Evolutionary conservation across 2,888 invertebrate species (phyloP), one percentile per base, ranked within the genome.

Genomic region (Rugalucina vietnamica): DNA sequence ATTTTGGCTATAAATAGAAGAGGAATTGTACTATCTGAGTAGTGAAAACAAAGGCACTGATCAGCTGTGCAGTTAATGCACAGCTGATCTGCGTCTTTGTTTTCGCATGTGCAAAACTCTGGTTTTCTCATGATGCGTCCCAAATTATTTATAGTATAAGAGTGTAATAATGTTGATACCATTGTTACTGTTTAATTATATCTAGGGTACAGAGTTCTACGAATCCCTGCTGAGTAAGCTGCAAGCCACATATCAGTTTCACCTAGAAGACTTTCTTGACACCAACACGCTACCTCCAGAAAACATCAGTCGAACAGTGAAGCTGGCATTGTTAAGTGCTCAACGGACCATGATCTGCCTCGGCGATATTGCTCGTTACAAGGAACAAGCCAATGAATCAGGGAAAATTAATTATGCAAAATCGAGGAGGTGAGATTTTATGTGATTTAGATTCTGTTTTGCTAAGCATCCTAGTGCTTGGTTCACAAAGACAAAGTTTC

Each of bases 311-410:
- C 96, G 88, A 95, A 96, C 49, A 96, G 96, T 27, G 96, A 97
- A 95, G 96, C 97, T 98, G 88, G 98, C 98, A 1, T 96, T 98
- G 94, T 96, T 98, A 90, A 97, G 97, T 81, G 97, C 97, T 2
- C 99, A 99, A 95, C 98, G 98, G 91, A 96, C 98, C 88, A 97
- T 97, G 91, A 96, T 99, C 74, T 98, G 97, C 93, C 96, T 99
- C 91, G 99, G 99, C 0, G 99, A 99, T 95, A 96, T 99, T 91
- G 97, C 97, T 21, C 96, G 99, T 82, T 99, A 99, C 95, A 97
- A 97, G 94, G 97, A 98, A 93, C 97, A 97, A 95, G 97, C 97
- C 60, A 97, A 97, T 90, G 97, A 97, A 93, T 97, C 97, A 0
- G 89, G 88, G 27, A 90, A 89, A 74, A 96, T 96, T 80, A 98